Evolutionary conservation across 2,888 invertebrate genomes (phyloP).

Genomic region (Catonia carolina): DNA sequence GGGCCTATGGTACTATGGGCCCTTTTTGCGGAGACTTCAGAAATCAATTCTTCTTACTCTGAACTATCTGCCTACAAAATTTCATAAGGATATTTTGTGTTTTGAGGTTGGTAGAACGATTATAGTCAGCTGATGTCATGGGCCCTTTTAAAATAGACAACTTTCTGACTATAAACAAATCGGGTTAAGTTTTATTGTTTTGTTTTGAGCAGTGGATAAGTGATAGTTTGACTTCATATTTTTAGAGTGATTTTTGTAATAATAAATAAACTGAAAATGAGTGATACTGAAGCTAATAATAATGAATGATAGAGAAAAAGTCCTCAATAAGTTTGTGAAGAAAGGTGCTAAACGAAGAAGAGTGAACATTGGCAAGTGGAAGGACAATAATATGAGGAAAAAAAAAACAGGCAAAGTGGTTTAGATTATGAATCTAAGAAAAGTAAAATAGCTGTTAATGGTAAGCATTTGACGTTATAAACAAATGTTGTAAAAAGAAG

Average conservation of each 20-base stretch:
- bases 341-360: conserved; percentile 10
- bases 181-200: background rate
- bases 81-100: conserved; percentile 4
- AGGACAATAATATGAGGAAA: conserved; percentile 6
- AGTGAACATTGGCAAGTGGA: conserved; percentile 1
- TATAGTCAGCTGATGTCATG: conserved; percentile 10
- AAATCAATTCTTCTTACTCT: background rate
- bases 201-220: too few relatives aligned
- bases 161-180: background rate
- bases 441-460: background rate
- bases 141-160: conserved; percentile 11
- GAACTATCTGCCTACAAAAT: background rate
- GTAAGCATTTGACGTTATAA: background rate
- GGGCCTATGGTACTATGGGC: conserved; percentile 7
- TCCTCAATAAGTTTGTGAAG: background rate
- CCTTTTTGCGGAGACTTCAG: background rate
- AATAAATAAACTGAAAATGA: background rate
- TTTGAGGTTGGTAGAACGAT: conserved; percentile 9
- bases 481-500: background rate
- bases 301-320: background rate
- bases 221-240: background rate
- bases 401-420: conserved; percentile 1
- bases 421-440: conserved; percentile 4
- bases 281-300: background rate
- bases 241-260: background rate